Evolutionary conservation across 2,113 vertebrate species (phyloP).

Genomic region (Gallinago paraguaiae): DNA sequence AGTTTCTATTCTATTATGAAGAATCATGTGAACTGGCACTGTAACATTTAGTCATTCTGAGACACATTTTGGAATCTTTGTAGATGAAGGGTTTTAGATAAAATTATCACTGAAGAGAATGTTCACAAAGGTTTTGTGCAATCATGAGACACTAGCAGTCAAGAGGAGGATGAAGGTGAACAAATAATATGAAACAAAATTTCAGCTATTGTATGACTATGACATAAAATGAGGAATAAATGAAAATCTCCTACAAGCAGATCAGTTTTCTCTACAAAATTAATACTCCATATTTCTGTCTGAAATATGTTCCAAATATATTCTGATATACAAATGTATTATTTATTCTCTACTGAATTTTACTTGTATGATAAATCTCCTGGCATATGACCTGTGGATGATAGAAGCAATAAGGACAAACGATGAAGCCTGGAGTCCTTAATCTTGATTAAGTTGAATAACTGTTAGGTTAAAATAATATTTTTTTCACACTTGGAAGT

Average conservation of each 20-base stretch:
- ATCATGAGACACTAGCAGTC: not conserved
- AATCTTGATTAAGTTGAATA: not conserved
- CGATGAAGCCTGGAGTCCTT: not conserved
- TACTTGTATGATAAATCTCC: not conserved
- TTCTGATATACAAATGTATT: not conserved
- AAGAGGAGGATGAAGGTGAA: not conserved
- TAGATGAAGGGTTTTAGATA: not conserved
- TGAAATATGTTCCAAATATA: not conserved
- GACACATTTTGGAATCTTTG: not conserved
- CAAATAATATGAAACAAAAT: accelerated
- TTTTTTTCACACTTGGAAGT: not conserved
- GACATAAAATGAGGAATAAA: not conserved
- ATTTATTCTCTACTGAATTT: not conserved
- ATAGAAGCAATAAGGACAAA: not conserved
- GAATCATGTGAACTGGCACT: not conserved
- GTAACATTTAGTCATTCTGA: not conserved
- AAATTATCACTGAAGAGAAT: not conserved
- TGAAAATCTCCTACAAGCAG: not conserved
- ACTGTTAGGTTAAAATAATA: not conserved
- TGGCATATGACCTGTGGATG: not conserved
- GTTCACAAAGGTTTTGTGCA: not conserved
- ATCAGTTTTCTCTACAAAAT: not conserved
- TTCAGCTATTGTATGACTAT: not conserved
- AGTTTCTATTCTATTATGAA: not conserved
- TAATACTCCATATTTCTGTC: not conserved